These are phyloP conservation scores for Abrostola tripartita DNA, from an alignment of 2,888 invertebrate genomes.

Conservation along the genomic window DNA sequence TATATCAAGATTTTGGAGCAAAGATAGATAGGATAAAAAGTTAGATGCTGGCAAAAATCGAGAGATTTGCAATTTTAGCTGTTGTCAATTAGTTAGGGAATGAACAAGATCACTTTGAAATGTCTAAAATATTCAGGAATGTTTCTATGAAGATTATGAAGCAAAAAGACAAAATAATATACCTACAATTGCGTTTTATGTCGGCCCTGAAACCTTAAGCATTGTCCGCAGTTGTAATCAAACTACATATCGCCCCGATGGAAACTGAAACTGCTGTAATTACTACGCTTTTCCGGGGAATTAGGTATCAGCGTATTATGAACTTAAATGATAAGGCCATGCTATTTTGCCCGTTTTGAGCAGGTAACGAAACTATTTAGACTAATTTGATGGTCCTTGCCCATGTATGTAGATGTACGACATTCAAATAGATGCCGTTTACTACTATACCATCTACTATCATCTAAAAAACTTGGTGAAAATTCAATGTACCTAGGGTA, in stretches of 20 bases:
- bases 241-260: constrained; percentile 35
- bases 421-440: too few relatives aligned
- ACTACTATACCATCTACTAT: background rate
- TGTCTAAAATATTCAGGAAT: too few relatives aligned
- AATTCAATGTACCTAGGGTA: background rate
- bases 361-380: background rate
- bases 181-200: background rate
- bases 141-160: too few relatives aligned
- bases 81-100: too few relatives aligned
- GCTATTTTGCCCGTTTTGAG: background rate
- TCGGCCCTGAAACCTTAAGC: background rate
- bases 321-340: background rate
- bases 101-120: too few relatives aligned
- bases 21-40: too few relatives aligned
- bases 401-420: too few relatives aligned
- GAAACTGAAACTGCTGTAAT: constrained; percentile 42
- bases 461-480: background rate
- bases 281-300: constrained; percentile 30
- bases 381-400: background rate
- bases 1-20: too few relatives aligned
- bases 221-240: constrained; percentile 18
- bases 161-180: background rate
- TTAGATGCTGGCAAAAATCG: too few relatives aligned
- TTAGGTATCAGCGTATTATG: constrained; percentile 4
- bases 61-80: too few relatives aligned